phyloP scores from a whole-genome alignment of 2,113 vertebrate species.

The Edolisoma coerulescens region DNA sequence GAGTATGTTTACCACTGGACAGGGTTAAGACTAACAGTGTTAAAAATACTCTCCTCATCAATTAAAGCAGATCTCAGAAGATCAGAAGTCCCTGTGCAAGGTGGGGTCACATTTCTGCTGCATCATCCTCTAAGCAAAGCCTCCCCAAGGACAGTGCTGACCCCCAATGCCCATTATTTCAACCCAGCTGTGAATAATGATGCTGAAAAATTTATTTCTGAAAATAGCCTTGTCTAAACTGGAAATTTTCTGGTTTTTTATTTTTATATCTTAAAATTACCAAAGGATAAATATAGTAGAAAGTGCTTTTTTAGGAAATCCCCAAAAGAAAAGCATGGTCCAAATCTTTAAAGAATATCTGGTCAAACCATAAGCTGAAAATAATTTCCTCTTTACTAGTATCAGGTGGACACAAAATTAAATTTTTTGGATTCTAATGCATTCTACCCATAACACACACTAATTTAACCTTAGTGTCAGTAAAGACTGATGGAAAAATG shows the following conservation, averaged over 20 bases:
- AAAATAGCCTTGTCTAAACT: not conserved
- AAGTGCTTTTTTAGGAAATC: not conserved
- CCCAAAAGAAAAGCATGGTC: not conserved
- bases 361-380: not conserved
- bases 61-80: not conserved
- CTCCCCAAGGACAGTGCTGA: not conserved
- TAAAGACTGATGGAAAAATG: not conserved
- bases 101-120: not conserved
- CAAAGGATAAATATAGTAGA: not conserved
- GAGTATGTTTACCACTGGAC: not conserved
- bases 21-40: not conserved
- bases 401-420: not conserved
- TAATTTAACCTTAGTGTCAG: not conserved
- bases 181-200: not conserved
- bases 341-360: not conserved
- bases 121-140: not conserved
- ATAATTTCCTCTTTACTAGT: not conserved
- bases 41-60: not conserved
- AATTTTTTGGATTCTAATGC: not conserved
- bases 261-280: not conserved
- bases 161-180: not conserved
- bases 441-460: not conserved
- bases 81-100: not conserved
- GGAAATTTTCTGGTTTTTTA: not conserved
- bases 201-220: not conserved